Conservation (phyloP, 2,797 vertebrate genomes). For the Rhinella marina region DNA sequence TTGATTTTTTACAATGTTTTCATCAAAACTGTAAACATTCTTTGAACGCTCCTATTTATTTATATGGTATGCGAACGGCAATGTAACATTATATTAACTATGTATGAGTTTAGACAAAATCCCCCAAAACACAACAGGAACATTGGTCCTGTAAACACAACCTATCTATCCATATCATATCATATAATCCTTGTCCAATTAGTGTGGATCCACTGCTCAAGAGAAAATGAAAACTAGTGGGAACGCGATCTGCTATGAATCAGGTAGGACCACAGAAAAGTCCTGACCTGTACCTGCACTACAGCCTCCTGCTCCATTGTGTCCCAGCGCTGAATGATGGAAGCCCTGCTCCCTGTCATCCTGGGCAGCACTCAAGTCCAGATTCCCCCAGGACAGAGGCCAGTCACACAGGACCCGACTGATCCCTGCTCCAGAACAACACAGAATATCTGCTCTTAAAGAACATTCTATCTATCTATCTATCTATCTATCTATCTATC, state of each 20-base stretch:
- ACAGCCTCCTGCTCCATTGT: background rate
- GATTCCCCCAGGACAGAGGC: background rate
- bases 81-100: background rate
- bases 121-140: background rate
- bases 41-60: background rate
- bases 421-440: slow-evolving; percentile 2
- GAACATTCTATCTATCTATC: background rate
- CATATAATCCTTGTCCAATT: background rate
- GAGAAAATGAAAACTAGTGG: background rate
- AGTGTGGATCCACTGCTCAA: background rate
- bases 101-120: background rate
- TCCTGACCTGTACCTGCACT: background rate
- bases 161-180: background rate
- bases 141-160: background rate
- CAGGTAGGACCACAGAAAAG: background rate
- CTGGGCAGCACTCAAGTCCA: no score
- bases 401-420: background rate
- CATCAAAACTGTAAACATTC: background rate
- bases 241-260: background rate
- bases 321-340: background rate
- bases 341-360: background rate
- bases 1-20: background rate
- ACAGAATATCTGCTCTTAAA: background rate
- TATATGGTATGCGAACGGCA: background rate
- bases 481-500: background rate